These are phyloP conservation scores for Cyrtonyx montezumae DNA, from an alignment of 2,113 vertebrate genomes.

Conservation along the genomic window DNA sequence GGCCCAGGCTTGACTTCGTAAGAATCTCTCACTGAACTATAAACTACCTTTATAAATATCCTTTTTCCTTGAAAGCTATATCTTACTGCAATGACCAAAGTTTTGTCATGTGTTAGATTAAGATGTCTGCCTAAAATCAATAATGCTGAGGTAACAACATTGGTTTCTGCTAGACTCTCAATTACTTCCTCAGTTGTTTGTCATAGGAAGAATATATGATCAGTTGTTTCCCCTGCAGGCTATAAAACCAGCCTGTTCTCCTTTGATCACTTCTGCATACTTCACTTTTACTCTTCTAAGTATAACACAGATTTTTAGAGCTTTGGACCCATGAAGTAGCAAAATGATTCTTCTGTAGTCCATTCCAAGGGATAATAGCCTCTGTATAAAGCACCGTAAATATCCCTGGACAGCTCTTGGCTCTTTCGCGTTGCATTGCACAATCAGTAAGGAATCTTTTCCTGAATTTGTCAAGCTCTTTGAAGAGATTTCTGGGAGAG, in stretches of 20 bases:
- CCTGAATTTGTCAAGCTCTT: background rate
- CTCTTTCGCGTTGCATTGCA: background rate
- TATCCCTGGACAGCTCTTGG: constrained; percentile 43
- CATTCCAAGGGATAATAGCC: constrained; percentile 51
- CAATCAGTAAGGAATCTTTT: background rate
- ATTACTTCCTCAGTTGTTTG: constrained; percentile 75
- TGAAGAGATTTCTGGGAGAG: constrained; percentile 1
- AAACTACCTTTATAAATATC: constrained; percentile 71
- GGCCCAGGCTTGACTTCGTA: constrained; percentile 33
- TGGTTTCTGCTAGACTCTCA: constrained; percentile 72
- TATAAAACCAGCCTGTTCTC: constrained; percentile 65
- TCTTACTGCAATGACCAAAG: constrained; percentile 66
- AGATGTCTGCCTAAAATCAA: constrained; percentile 76
- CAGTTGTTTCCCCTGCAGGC: constrained; percentile 70
- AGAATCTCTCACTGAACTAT: constrained; percentile 59
- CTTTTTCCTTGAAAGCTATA: constrained; percentile 70
- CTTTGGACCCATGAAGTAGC: constrained; percentile 43
- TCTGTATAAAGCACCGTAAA: constrained; percentile 62
- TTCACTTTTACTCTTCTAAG: constrained; percentile 67
- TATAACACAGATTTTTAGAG: constrained; percentile 56
- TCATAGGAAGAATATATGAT: constrained; percentile 74
- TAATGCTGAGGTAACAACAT: constrained; percentile 76
- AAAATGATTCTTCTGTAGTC: constrained; percentile 60
- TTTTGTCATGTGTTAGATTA: constrained; percentile 75
- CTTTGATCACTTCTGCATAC: constrained; percentile 75